Evolutionary conservation across 2,797 vertebrate species (phyloP), one percentile per base, ranked within the genome.

Genomic region (Salarias fasciatus): DNA sequence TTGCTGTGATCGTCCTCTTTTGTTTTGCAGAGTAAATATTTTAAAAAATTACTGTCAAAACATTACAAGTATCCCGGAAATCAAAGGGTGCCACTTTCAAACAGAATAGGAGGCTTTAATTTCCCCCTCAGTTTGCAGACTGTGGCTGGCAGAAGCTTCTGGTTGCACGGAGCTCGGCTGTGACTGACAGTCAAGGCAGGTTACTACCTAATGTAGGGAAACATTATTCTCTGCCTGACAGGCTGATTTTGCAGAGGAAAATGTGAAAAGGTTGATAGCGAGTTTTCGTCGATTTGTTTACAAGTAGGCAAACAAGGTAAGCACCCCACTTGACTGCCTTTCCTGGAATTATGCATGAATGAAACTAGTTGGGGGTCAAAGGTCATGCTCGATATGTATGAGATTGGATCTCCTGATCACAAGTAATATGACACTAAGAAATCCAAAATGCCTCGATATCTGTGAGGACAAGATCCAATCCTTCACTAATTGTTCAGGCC

Each of bases 31-130:
- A 69, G 44, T 66, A 69, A 60, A 72, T 70, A 58, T 64, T 66
- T 70, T 35, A 64, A 69, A 69, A 42, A 71, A 82, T 77, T 57
- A 67, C 64, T 68, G 72, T 79, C 63, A 80, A 65, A 73, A 56
- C 51, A 67, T 51, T 59, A 36, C 8, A 63, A 24, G 4, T 59
- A 33, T 53, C 67, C 49, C 2, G 44, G 44, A 44, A 72, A 60
- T 72, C 44, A 45, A 67, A 64, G 44, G 29, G 65, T 41, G 28
- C 1, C 8, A 36, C 28, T 61, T 79, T 59, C 58, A 69, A 60
- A 63, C 35, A 38, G 57, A 69, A 63, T 36, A 42, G 44, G 38
- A 60, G 14, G 41, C 15, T 54, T 73, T 71, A 11, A 63, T 81
- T 63, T 55, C 10, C 8, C 18, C 52, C 48, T 63, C 31, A 60